A percentile compares a stretch with the other conserved stretches of the same genome.
These are phyloP conservation scores for Laticauda colubrina DNA, from an alignment of 2,113 vertebrate species.

Conservation along the genomic window DNA sequence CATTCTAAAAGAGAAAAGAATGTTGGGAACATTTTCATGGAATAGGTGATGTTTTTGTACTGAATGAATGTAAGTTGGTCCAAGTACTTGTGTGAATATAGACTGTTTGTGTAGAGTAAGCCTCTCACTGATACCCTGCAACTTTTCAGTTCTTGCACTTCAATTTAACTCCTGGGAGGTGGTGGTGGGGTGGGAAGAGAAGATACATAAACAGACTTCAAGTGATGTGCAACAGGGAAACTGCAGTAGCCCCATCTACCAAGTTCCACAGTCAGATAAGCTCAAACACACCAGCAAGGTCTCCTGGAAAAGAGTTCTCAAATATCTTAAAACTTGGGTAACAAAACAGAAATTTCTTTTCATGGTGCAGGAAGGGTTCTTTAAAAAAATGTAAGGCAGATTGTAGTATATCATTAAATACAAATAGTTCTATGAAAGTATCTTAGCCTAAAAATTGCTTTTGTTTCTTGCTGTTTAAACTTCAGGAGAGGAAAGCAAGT, in stretches of 20 bases:
- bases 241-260: background rate
- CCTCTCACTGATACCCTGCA: background rate
- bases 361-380: background rate
- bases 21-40: background rate
- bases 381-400: background rate
- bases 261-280: background rate
- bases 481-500: background rate
- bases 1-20: background rate
- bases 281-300: background rate
- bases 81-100: background rate
- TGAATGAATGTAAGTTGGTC: background rate
- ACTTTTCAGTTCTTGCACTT: background rate
- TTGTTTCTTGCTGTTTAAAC: background rate
- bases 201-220: background rate
- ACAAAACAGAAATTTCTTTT: background rate
- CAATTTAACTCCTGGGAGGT: background rate
- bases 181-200: background rate
- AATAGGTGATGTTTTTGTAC: background rate
- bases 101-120: background rate
- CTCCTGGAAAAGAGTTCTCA: background rate
- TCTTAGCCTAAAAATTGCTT: background rate
- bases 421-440: background rate
- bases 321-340: background rate
- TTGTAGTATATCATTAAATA: background rate
- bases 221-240: background rate